Evolutionary conservation across 2,113 vertebrate genomes (phyloP).

Genomic region (Elephantulus edwardii): DNA sequence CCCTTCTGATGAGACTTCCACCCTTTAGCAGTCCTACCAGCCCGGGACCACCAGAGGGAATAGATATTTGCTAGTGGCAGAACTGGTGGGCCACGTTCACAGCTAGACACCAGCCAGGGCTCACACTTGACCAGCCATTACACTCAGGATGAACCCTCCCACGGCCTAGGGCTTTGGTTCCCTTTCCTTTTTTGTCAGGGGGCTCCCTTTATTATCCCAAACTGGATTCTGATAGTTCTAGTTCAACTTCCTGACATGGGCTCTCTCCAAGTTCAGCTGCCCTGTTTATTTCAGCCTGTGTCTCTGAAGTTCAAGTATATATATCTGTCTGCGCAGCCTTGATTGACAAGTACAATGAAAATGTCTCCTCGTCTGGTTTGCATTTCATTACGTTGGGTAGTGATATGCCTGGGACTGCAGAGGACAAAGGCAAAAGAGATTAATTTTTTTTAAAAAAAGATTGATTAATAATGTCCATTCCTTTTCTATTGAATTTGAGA

Average conservation of each 20-base stretch:
- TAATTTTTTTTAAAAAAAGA: conserved; percentile 52
- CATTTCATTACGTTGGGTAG: conserved; percentile 82
- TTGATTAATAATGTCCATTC: conserved; percentile 72
- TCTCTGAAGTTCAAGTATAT: conserved; percentile 85
- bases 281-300: conserved; percentile 77
- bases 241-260: conserved; percentile 50
- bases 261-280: conserved; percentile 78
- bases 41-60: neutral
- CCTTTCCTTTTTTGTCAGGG: conserved; percentile 16
- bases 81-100: neutral
- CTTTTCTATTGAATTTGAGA: conserved; percentile 61
- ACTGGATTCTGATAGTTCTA: conserved; percentile 45
- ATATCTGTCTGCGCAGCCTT: conserved; percentile 63
- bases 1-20: conserved; percentile 15
- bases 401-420: conserved; percentile 78
- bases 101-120: neutral
- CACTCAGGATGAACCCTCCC: neutral
- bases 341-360: conserved; percentile 84
- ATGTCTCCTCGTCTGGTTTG: conserved; percentile 81
- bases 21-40: conserved; percentile 17
- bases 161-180: neutral
- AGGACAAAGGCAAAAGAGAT: conserved; percentile 78
- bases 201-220: conserved; percentile 50
- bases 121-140: neutral
- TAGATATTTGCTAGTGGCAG: neutral